Conservation (phyloP, 2,888 invertebrate genomes). For the Latrodectus elegans region DNA sequence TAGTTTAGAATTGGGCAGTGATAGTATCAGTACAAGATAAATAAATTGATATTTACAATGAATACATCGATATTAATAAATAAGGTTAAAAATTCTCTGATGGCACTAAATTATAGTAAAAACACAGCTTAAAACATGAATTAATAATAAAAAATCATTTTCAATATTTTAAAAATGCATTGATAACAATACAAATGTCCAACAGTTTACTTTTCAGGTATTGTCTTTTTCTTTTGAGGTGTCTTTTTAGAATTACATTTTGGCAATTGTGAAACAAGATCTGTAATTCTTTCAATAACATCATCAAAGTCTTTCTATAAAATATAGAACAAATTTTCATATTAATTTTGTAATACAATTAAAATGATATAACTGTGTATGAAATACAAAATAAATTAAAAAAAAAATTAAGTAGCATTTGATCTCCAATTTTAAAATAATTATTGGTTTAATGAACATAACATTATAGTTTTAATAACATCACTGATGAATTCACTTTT, state of each 20-base stretch:
- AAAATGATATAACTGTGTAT: too few relatives aligned
- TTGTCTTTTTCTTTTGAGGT: slow-evolving; percentile 46
- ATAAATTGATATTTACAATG: too few relatives aligned
- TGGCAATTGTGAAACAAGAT: slow-evolving; percentile 53
- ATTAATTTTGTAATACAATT: too few relatives aligned
- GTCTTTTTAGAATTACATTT: slow-evolving; percentile 50
- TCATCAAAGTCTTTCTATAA: slow-evolving; percentile 75
- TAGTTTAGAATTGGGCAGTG: too few relatives aligned
- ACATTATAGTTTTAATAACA: neutral
- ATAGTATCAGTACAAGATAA: too few relatives aligned
- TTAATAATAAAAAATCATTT: neutral
- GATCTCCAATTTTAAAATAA: neutral
- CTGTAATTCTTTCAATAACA: slow-evolving; percentile 74
- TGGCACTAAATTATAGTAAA: neutral
- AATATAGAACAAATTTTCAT: neutral
- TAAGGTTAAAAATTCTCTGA: neutral
- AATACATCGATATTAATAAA: too few relatives aligned
- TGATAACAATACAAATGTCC: neutral
- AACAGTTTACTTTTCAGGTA: slow-evolving; percentile 40
- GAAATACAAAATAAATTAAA: too few relatives aligned
- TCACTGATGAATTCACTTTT: neutral
- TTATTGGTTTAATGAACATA: neutral
- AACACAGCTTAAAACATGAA: neutral
- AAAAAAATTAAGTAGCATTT: neutral
- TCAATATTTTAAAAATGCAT: neutral